phyloP scores from a whole-genome alignment of 2,888 invertebrate species.

The Hetaerina titia region DNA sequence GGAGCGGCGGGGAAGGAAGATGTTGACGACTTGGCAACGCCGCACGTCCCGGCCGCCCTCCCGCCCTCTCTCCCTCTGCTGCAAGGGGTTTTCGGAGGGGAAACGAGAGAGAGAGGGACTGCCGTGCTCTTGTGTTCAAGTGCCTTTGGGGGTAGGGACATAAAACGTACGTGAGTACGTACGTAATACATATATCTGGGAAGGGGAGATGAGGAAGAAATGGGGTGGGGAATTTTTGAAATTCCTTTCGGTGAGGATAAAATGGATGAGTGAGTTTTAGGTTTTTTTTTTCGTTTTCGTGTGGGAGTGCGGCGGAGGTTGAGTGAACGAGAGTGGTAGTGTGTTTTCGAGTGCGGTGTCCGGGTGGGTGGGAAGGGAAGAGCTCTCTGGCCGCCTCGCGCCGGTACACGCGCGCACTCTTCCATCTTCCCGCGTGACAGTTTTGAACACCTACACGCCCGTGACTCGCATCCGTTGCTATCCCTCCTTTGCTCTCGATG shows the following conservation, averaged over 20 bases:
- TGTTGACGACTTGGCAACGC: conserved; percentile 22
- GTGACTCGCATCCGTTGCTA: not conserved
- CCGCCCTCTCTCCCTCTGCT: not conserved
- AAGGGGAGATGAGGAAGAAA: not conserved
- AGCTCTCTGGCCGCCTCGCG: no score
- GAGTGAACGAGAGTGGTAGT: no score
- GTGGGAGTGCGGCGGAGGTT: no score
- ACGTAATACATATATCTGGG: not conserved
- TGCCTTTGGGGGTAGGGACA: not conserved
- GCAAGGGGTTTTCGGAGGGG: not conserved
- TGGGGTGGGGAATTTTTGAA: not conserved
- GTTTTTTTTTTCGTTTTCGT: not conserved
- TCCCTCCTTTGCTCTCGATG: not conserved
- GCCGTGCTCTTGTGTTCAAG: not conserved
- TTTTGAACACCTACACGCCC: not conserved
- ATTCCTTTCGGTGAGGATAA: not conserved
- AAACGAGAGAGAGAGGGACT: not conserved
- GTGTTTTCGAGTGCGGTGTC: no score
- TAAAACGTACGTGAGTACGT: not conserved
- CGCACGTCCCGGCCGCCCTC: not conserved
- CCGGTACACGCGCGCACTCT: no score
- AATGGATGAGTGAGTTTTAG: not conserved
- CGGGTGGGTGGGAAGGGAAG: no score
- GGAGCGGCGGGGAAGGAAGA: not conserved
- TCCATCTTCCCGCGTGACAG: not conserved